phyloP scores from a whole-genome alignment of 2,888 invertebrate genomes.

The Tinea pellionella region DNA sequence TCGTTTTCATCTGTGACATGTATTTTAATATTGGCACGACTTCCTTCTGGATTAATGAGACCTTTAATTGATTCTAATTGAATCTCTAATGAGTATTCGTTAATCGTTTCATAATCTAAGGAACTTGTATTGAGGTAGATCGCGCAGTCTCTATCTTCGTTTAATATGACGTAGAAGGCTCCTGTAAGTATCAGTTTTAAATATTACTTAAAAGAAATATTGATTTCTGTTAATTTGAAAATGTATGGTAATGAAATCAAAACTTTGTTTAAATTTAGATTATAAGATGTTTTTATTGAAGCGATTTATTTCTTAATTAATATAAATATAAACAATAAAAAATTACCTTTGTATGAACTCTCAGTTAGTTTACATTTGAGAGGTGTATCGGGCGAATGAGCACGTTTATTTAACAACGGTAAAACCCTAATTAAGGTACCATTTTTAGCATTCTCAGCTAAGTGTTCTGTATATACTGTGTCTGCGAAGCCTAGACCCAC shows the following conservation, averaged over 20 bases:
- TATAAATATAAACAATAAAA: neutral
- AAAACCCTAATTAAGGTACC: slow-evolving; percentile 76
- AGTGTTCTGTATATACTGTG: slow-evolving; percentile 83
- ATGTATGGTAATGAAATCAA: too few species aligned
- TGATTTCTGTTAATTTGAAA: too few species aligned
- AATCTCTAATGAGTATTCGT: slow-evolving; percentile 80
- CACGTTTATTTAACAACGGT: slow-evolving; percentile 79
- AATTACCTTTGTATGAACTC: slow-evolving; percentile 79
- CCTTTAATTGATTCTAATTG: slow-evolving; percentile 84
- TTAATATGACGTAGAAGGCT: slow-evolving; percentile 78
- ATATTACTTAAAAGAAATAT: too few species aligned
- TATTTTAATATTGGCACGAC: slow-evolving; percentile 80
- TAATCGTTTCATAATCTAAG: slow-evolving; percentile 83
- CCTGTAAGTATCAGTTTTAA: slow-evolving; percentile 43
- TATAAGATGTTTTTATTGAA: too few species aligned
- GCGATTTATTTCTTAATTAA: slow-evolving; percentile 4
- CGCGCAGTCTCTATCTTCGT: slow-evolving; percentile 86
- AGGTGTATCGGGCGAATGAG: slow-evolving; percentile 76
- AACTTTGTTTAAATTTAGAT: too few species aligned
- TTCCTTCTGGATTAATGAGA: slow-evolving; percentile 81
- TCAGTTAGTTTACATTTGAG: slow-evolving; percentile 83
- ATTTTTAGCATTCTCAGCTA: slow-evolving; percentile 80
- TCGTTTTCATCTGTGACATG: slow-evolving; percentile 91
- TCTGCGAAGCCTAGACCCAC: slow-evolving; percentile 90
- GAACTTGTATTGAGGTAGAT: slow-evolving; percentile 76